Evolutionary conservation across 2,888 invertebrate species (phyloP), one percentile per base, ranked within the genome.

Genomic region (Oconnorella tubifera): DNA sequence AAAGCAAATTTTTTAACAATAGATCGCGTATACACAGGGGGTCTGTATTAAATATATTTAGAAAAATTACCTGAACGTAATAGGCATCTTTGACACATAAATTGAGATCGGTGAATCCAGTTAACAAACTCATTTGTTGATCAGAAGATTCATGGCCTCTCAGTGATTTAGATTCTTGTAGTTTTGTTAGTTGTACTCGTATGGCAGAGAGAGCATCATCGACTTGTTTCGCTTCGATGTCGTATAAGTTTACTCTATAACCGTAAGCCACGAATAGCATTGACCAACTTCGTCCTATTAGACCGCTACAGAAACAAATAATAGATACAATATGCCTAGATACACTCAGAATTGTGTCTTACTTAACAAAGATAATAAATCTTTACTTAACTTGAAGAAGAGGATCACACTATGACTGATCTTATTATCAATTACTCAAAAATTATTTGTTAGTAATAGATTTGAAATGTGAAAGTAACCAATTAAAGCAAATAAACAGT

Each of bases 231-330:
- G 70, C 63, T 3, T 71, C 70, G 2, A 78, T 71, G 69, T 98
- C 98, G 79, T 88, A 97, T 59, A 98, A 85, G 19, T 86, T 85
- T 31, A 97, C 95, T 78, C 89, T 86, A 81, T 95, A 96, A 10
- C 95, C 95, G 2, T 89, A 91, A n/a, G 74, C 73, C 14, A 94
- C 94, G 82, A 95, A 97, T 40, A 97, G 85, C 94, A 97, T 96
- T 0, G 96, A 90, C 94, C 95, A 98, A 75, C 95, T 95, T 63
- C 92, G 87, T 2, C 97, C 98, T 75, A 98, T 96, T 59, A 97
- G 84, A 2, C 98, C 98, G 80, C 96, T 97, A 70, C 57, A 72
- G 70, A 29, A 19, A 19, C 50, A 50, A 53, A 59, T n/a, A 31
- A 56, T 10, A 53, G 23, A 53, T 23, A n/a, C n/a, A n/a, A n/a